Evolutionary conservation across 2,888 invertebrate genomes (phyloP), one percentile per base, ranked within the genome.

Genomic region (Dexiosoma caninum): DNA sequence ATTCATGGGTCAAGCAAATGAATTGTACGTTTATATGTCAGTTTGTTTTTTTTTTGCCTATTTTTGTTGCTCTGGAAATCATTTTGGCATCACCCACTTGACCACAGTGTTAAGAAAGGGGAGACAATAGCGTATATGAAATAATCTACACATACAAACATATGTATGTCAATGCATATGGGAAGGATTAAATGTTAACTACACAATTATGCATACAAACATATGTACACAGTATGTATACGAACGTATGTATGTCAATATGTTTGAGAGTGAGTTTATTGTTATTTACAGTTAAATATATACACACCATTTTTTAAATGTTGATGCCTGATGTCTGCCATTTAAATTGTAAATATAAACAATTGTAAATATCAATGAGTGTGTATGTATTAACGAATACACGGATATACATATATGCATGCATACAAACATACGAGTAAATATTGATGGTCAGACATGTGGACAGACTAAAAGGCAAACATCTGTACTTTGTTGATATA

Each of bases 11-110:
- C 81, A 81, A 81, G 77, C 77, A 81, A 81, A 77, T 77, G 77
- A 81, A 81, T 72, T 77, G 72, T 69, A 77, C 19, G 60, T 44
- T 69, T 53, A 40, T 60, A 75, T 64, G 49, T 30, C 74, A 59
- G 66, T 51, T 40, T 21, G 12, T 14, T 23, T 1, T 49, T 0
- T 49, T 42, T 69, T 53, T 49, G 19, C 19, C 7, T 55, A 55
- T 55, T 49, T 42, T 19, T 37, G 37, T n/a, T 62, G 40, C 76
- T 49, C 57, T 81, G 53, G 37, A 80, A 80, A 71, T 72, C 66
- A 81, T 77, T 81, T 81, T 44, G 77, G 81, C 77, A 81, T 77
- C 77, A 81, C 81, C 81, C 81, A 81, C 81, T 81, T 77, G 81
- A 81, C 81, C 81, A 70, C 81, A 77, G 57, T 42, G 62, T 30